Percentiles rank a stretch among this genome's conserved stretches.
Conservation (phyloP, 37 sponge, comb jelly and placozoan genomes). For the Geodia barretti region DNA sequence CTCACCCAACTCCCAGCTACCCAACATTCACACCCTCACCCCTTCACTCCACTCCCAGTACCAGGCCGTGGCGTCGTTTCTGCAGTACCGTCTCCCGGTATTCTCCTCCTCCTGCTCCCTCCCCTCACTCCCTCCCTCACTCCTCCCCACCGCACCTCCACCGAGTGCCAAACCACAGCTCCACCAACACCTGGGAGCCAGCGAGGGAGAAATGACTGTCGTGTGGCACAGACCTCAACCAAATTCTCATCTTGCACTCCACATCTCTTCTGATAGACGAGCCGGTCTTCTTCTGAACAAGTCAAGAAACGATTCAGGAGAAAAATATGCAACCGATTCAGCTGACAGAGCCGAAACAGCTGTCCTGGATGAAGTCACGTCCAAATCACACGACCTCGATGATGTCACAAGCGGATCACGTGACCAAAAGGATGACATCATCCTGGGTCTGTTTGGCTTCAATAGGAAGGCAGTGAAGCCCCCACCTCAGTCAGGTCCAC, state of each 20-base stretch:
- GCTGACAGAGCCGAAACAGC: too few relatives aligned
- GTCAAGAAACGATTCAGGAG: too few relatives aligned
- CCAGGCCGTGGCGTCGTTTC: constrained; percentile 13
- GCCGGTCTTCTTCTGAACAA: too few relatives aligned
- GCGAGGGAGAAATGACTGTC: constrained; percentile 40
- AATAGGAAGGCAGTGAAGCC: constrained; percentile 12
- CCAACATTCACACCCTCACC: constrained; percentile 40
- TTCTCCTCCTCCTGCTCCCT: constrained; percentile 4
- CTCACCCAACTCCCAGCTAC: constrained; percentile 25
- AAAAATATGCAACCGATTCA: too few relatives aligned
- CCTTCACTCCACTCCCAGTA: constrained; percentile 3
- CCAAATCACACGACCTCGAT: too few relatives aligned
- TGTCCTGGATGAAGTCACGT: too few relatives aligned
- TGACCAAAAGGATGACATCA: background rate
- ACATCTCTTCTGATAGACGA: background rate
- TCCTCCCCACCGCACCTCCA: background rate
- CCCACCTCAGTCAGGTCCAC: background rate
- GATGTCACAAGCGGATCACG: background rate
- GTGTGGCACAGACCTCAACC: constrained; percentile 51
- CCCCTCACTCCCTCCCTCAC: constrained; percentile 20
- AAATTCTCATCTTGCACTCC: background rate
- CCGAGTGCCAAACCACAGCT: background rate
- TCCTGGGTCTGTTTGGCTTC: constrained; percentile 34
- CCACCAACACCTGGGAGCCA: constrained; percentile 34
- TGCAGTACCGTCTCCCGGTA: constrained; percentile 16